Conservation (phyloP, 1,140 invertebrate species). For the Micrasema minimum region DNA sequence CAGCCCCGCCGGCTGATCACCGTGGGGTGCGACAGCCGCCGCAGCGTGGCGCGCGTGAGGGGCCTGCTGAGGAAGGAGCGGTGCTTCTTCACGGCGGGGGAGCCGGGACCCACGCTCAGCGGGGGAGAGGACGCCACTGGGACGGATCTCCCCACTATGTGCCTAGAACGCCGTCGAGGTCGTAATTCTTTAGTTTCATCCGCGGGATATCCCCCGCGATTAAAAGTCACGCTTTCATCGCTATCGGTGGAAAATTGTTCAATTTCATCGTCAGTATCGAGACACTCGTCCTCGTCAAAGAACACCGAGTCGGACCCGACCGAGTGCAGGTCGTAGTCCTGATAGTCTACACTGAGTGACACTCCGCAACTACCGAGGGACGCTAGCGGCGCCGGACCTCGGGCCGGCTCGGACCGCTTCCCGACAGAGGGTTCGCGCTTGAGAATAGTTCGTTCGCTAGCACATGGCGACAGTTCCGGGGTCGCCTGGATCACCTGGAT, state of each 20-base stretch:
- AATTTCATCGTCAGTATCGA: constrained; percentile 82
- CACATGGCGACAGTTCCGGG: constrained; percentile 83
- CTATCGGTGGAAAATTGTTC: constrained; percentile 84
- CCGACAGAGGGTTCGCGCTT: constrained; percentile 53
- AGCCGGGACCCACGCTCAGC: constrained; percentile 38
- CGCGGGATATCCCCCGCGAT: constrained; percentile 35
- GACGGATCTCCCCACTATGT: constrained; percentile 50
- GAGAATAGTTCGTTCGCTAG: constrained; percentile 72
- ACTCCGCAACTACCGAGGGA: constrained; percentile 81
- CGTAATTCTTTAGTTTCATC: constrained; percentile 47
- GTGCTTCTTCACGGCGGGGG: constrained; percentile 47
- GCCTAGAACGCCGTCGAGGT: constrained; percentile 46
- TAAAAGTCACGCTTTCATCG: constrained; percentile 64
- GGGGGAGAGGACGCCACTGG: constrained; percentile 49
- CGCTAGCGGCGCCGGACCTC: constrained; percentile 75
- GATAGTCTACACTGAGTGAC: constrained; percentile 73
- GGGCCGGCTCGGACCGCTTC: constrained; percentile 46
- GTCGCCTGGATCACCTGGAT: constrained; percentile 82
- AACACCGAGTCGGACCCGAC: constrained; percentile 81
- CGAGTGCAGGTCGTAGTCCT: constrained; percentile 71
- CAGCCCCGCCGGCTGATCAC: constrained; percentile 45
- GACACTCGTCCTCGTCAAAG: constrained; percentile 70
- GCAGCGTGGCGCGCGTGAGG: constrained; percentile 43
- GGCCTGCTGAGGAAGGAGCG: constrained; percentile 49
- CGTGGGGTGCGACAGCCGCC: constrained; percentile 50